These are phyloP conservation scores for Aporophyla nigra DNA, from an alignment of 2,888 invertebrate species.

Conservation along the genomic window DNA sequence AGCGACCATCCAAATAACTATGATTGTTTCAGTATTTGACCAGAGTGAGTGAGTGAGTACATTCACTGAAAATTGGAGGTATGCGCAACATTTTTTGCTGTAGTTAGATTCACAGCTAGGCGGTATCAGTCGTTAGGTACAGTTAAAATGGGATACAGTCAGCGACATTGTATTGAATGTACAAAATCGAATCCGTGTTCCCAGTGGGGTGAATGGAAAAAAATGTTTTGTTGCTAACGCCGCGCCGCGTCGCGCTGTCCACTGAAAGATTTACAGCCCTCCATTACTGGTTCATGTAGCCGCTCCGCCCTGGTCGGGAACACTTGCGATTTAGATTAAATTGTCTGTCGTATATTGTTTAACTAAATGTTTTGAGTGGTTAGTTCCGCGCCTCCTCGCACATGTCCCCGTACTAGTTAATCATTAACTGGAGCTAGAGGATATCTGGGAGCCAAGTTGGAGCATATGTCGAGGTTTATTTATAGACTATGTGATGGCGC, in stretches of 20 bases:
- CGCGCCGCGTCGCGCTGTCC: slow-evolving; percentile 80
- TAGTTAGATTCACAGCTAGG: slow-evolving; percentile 64
- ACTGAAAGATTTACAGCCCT: slow-evolving; percentile 86
- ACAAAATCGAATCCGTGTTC: slow-evolving; percentile 85
- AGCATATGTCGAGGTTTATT: slow-evolving; percentile 34
- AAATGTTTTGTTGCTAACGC: slow-evolving; percentile 82
- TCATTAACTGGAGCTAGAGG: slow-evolving; percentile 45
- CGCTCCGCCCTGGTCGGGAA: slow-evolving; percentile 53
- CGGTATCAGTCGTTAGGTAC: slow-evolving; percentile 67
- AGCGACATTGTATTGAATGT: slow-evolving; percentile 81
- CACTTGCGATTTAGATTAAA: slow-evolving; percentile 70
- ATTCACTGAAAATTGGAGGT: slow-evolving; percentile 34
- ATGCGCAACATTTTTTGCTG: slow-evolving; percentile 48
- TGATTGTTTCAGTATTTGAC: slow-evolving; percentile 50
- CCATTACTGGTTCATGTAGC: slow-evolving; percentile 81
- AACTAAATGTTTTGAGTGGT: slow-evolving; percentile 62
- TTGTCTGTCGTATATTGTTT: slow-evolving; percentile 63
- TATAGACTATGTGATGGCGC: slow-evolving; percentile 19
- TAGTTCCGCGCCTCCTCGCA: slow-evolving; percentile 44
- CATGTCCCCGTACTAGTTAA: slow-evolving; percentile 49
- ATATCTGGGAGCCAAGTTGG: slow-evolving; percentile 50
- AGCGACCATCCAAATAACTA: slow-evolving; percentile 51
- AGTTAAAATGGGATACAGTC: slow-evolving; percentile 77
- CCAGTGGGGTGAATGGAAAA: slow-evolving; percentile 82
- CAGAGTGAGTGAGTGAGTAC: slow-evolving; percentile 21